phyloP scores from a whole-genome alignment of 2,113 vertebrate genomes.

The Laticauda laticaudata region DNA sequence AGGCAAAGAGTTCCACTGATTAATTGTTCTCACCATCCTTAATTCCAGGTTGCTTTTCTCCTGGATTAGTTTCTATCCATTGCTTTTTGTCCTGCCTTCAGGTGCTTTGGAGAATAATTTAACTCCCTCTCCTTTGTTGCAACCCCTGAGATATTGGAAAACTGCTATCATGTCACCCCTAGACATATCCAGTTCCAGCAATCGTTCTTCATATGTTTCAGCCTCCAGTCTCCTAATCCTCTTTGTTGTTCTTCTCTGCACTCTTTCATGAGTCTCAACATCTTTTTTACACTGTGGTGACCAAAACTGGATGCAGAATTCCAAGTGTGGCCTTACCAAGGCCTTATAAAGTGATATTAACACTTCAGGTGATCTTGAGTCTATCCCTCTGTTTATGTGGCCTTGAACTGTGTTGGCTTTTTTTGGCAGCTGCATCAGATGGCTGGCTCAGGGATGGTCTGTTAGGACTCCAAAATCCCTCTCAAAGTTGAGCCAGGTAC shows the following conservation, averaged over 20 bases:
- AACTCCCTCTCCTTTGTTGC: not conserved
- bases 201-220: not conserved
- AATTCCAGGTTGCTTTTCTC: not conserved
- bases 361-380: not conserved
- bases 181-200: not conserved
- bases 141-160: not conserved
- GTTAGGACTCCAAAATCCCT: not conserved
- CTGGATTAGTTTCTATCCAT: not conserved
- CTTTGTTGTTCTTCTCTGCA: too few relatives aligned
- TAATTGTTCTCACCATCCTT: not conserved
- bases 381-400: not conserved
- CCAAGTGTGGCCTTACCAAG: too few relatives aligned
- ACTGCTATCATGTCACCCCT: not conserved
- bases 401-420: not conserved
- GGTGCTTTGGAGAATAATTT: not conserved
- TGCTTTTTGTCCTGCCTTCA: rapidly evolving
- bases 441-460: not conserved
- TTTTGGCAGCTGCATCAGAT: too few relatives aligned
- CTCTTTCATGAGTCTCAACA: too few relatives aligned
- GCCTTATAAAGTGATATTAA: too few relatives aligned
- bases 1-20: not conserved
- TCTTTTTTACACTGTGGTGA: too few relatives aligned
- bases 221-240: too few relatives aligned
- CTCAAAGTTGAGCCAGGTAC: not conserved
- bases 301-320: too few relatives aligned